These are phyloP conservation scores for Chrysocyon brachyurus DNA, from an alignment of 2,797 vertebrate species.

Conservation along the genomic window DNA sequence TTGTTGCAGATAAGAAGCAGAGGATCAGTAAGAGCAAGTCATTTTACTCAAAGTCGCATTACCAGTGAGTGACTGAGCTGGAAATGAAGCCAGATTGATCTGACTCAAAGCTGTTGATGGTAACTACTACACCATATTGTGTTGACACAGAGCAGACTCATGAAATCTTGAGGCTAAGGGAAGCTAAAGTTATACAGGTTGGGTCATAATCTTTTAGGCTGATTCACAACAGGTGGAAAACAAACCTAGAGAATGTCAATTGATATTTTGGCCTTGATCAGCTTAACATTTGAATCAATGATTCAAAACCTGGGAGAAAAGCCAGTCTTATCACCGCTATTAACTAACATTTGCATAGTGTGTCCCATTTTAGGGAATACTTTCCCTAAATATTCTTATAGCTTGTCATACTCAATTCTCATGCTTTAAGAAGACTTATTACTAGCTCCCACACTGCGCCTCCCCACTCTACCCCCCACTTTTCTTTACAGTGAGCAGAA, in stretches of 20 bases:
- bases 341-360: not conserved
- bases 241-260: not conserved
- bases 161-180: slow-evolving; percentile 19
- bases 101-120: slow-evolving; percentile 55
- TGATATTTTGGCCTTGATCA: slow-evolving; percentile 57
- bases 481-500: slow-evolving; percentile 54
- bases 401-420: slow-evolving; percentile 1
- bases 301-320: slow-evolving; percentile 35
- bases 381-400: not conserved
- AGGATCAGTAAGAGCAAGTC: slow-evolving; percentile 53
- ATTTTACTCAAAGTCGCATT: slow-evolving; percentile 59
- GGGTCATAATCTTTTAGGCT: not conserved
- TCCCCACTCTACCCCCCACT: not conserved
- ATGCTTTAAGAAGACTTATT: not conserved
- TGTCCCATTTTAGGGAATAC: not conserved
- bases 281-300: slow-evolving; percentile 38
- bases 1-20: slow-evolving; percentile 36
- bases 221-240: slow-evolving; percentile 56
- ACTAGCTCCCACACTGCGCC: not conserved
- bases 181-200: not conserved
- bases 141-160: not conserved
- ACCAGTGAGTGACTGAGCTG: not conserved
- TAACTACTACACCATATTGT: not conserved
- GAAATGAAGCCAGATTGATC: slow-evolving; percentile 49
- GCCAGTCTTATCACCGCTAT: not conserved